Evolutionary conservation across 2,113 vertebrate species (phyloP), one percentile per base, ranked within the genome.

Genomic region (Himantopus leucocephalus): DNA sequence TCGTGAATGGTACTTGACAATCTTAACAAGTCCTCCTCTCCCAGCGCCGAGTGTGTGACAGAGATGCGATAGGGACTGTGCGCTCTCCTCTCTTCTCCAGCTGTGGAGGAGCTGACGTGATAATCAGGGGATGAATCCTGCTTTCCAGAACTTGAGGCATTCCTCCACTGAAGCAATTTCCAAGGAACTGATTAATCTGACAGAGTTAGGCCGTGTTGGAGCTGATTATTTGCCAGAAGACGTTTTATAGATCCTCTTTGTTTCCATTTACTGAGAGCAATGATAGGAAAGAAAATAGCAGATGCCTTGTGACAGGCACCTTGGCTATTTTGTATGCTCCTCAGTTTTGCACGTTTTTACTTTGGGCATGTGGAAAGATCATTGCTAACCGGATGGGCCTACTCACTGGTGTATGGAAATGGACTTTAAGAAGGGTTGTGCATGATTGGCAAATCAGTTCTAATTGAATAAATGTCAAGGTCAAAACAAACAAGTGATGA

Each of bases 381-480:
- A 92, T 97, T 98, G 96, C 96, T 98, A 98, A 98, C 91, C 90
- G 88, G 72, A 98, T 98, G 87, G 91, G 29, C 43, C 72, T 96
- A 97, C 97, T 98, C 97, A 80, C 84, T 96, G 90, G 89, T 96
- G 96, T 97, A 95, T 97, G 94, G 48, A 91, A 95, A 92, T 90
- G 74, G 83, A 96, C 97, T 98, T 97, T 93, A 75, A 97, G 98
- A 98, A 96, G 94, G 92, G 37, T 94, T 96, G 95, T 96, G 47
- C 95, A 50, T 98, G 98, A 98, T 96, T 98, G 98, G 96, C 97
- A 98, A 98, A 98, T 98, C 98, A 93, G 96, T 98, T 98, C 96
- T 99, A 99, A 99, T 98, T 98, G 98, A 98, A 97, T 98, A 96
- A 98, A 97, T 98, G 98, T 98, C 98, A 98, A 97, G 98, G 98